Evolutionary conservation across 2,888 invertebrate genomes (phyloP), one percentile per base, ranked within the genome.

Genomic region (Thera obeliscata): DNA sequence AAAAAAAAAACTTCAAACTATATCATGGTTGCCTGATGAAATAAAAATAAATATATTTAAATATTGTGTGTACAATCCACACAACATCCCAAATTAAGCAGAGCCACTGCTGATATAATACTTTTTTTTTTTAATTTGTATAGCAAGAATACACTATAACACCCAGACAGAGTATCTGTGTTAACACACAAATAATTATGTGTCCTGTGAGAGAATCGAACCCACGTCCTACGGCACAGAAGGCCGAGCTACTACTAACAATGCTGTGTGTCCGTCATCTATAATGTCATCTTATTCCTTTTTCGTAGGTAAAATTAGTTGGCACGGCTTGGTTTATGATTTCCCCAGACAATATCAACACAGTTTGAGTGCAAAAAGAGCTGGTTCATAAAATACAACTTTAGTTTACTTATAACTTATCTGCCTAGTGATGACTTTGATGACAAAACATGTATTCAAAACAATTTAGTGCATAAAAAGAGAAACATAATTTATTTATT

Each of bases 281-380:
- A 2, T 64, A 61, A 68, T 68, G 66, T 50, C 58, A 65, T 64
- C 5, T 64, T 69, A 52, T 64, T 63, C 55, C 60, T 55, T 62
- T 52, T 69, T 71, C 69, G 60, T 67, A 67, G 67, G 65, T 67
- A 66, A 73, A 74, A 74, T 75, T 75, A 74, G 72, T 69, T 72
- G 69, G 59, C 61, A 60, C 63, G 66, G 74, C 72, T 69, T 64
- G 66, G 71, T 64, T 68, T 71, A 67, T 75, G 74, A 75, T 75
- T 75, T 75, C 74, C 75, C 75, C 49, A 66, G 75, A 61, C 69
- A 66, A 46, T 64, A 67, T 57, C 50, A n/a, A 48, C 66, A 62
- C 49, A 69, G 69, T 6, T 43, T 50, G 49, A 4, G 49, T 7
- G 52, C 7, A 3, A 9, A 63, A 46, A 57, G 12, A 59, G 56